A percentile compares a stretch with the other conserved stretches of the same genome.
These are phyloP conservation scores for Uropsilus gracilis DNA, from an alignment of 2,113 vertebrate genomes.

Conservation along the genomic window DNA sequence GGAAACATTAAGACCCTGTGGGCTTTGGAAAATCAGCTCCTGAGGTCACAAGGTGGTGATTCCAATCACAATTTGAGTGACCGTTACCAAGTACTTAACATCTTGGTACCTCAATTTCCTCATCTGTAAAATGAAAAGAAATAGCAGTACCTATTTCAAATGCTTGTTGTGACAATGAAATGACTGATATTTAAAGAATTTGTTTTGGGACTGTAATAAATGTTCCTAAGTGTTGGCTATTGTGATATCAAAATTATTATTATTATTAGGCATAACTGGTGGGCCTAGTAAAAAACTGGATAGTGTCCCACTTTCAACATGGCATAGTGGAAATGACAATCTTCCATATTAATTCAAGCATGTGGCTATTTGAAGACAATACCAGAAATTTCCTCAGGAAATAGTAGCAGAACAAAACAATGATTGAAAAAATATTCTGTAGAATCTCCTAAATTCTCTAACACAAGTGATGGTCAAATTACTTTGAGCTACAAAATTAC, in stretches of 20 bases:
- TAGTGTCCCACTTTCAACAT: not conserved
- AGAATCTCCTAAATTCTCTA: not conserved
- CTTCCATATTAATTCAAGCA: not conserved
- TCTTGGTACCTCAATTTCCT: not conserved
- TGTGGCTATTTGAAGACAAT: not conserved
- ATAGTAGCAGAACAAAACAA: not conserved
- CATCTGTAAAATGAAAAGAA: not conserved
- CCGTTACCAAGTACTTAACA: not conserved
- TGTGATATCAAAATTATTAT: not conserved
- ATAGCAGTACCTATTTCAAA: not conserved
- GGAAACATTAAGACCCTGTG: not conserved
- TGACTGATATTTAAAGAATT: not conserved
- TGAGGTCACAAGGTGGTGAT: not conserved
- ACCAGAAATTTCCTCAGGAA: constrained; percentile 20
- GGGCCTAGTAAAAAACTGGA: not conserved
- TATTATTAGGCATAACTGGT: not conserved
- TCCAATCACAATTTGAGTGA: not conserved
- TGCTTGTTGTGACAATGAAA: not conserved
- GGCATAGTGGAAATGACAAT: not conserved
- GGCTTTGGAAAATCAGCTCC: not conserved
- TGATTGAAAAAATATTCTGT: not conserved
- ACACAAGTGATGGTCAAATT: not conserved
- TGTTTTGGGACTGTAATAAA: not conserved
- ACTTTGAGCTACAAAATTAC: not conserved
- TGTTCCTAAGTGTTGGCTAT: not conserved